These are phyloP conservation scores for Hippocampus guttulatus DNA, from an alignment of 2,113 vertebrate genomes.

Conservation along the genomic window DNA sequence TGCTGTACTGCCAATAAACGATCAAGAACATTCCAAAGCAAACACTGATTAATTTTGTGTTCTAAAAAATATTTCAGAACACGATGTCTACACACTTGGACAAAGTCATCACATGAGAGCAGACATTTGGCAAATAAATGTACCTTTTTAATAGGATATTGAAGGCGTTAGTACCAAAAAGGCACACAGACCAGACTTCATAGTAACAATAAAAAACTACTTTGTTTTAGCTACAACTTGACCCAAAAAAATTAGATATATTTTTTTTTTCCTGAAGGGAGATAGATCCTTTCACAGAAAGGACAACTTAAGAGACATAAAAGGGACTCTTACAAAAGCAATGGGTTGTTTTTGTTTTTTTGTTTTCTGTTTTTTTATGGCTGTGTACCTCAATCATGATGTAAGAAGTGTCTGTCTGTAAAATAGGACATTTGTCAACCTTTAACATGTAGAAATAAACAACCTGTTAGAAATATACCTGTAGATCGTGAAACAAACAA, in stretches of 20 bases:
- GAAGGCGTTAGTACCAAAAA: slow-evolving; percentile 74
- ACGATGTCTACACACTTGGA: too few relatives aligned
- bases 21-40: too few relatives aligned
- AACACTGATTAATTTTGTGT: too few relatives aligned
- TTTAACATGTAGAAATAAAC: slow-evolving; percentile 24
- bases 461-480: slow-evolving; percentile 38
- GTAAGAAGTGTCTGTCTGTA: slow-evolving; percentile 39
- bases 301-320: slow-evolving; percentile 70
- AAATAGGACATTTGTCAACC: slow-evolving; percentile 25
- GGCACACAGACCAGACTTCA: slow-evolving; percentile 76
- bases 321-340: slow-evolving; percentile 45
- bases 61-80: too few relatives aligned
- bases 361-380: slow-evolving; percentile 40
- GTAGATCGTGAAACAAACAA: too few relatives aligned
- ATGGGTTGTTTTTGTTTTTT: not conserved
- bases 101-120: slow-evolving; percentile 8
- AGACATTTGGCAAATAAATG: slow-evolving; percentile 68
- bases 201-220: slow-evolving; percentile 55
- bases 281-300: slow-evolving; percentile 90
- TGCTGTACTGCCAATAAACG: too few relatives aligned
- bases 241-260: slow-evolving; percentile 17
- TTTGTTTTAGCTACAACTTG: slow-evolving; percentile 42
- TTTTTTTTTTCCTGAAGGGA: slow-evolving; percentile 41
- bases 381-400: slow-evolving; percentile 56
- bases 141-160: slow-evolving; percentile 81